Evolutionary conservation across 1,140 invertebrate species (phyloP).

Genomic region (Philotrypesis tridentata): DNA sequence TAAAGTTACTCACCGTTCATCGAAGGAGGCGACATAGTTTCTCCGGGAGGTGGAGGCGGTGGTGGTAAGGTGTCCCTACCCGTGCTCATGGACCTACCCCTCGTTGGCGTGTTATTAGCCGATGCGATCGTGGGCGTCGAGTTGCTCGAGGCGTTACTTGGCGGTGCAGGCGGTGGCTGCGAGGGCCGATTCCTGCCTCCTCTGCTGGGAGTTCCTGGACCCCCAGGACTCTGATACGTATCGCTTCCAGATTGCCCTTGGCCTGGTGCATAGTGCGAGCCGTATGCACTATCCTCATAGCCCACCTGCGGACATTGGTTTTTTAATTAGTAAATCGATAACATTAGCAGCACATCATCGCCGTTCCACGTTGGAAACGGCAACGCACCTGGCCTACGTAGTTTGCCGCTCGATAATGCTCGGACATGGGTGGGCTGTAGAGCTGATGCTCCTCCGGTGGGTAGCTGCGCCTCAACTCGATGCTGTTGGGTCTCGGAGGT

Average conservation of each 20-base stretch:
- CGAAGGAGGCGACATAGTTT: conserved; percentile 75
- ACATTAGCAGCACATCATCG: too few relatives aligned
- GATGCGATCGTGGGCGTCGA: conserved; percentile 81
- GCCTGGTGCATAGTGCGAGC: conserved; percentile 69
- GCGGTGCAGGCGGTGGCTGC: conserved; percentile 90
- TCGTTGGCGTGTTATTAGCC: conserved; percentile 79
- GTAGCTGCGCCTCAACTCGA: conserved; percentile 82
- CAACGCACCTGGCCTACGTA: conserved; percentile 29
- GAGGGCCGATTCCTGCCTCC: conserved; percentile 81
- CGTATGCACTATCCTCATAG: conserved; percentile 72
- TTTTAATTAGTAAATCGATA: too few relatives aligned
- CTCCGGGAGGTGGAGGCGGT: conserved; percentile 87
- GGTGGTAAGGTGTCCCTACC: conserved; percentile 86
- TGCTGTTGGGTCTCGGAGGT: conserved; percentile 84
- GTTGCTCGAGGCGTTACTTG: conserved; percentile 79
- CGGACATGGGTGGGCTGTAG: conserved; percentile 69
- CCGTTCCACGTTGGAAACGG: background rate
- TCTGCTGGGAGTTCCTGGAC: conserved; percentile 76
- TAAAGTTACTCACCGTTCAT: conserved; percentile 63
- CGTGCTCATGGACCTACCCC: conserved; percentile 79
- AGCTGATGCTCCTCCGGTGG: conserved; percentile 77
- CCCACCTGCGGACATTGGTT: conserved; percentile 49
- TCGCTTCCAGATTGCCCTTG: conserved; percentile 69
- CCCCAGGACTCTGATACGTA: conserved; percentile 71
- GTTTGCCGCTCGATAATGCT: conserved; percentile 65